Conservation (phyloP, 2,888 invertebrate genomes). For the Eilema depressum region DNA sequence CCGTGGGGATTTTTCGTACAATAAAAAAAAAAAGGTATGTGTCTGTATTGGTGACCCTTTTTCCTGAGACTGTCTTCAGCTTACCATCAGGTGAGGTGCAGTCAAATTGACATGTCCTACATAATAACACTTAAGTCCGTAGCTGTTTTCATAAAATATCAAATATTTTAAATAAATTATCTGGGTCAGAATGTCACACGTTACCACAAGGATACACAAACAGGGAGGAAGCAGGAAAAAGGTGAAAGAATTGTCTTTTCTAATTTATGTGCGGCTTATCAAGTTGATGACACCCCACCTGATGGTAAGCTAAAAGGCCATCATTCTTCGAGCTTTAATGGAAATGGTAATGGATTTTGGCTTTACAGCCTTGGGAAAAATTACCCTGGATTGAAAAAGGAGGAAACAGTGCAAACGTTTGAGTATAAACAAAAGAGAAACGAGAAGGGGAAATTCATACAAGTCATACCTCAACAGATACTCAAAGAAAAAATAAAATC, state of each 20-base stretch:
- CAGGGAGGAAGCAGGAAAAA: neutral
- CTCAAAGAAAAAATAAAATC: slow-evolving; percentile 48
- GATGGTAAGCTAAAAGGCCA: neutral
- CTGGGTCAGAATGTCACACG: neutral
- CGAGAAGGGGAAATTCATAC: slow-evolving; percentile 8
- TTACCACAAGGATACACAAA: neutral
- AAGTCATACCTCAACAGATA: slow-evolving; percentile 29
- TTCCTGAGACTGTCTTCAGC: too few relatives aligned
- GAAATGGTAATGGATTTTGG: neutral
- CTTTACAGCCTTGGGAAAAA: neutral
- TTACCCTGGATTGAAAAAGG: neutral
- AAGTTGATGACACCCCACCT: too few relatives aligned
- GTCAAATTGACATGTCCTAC: too few relatives aligned
- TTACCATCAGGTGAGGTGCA: too few relatives aligned
- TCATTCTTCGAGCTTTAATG: neutral
- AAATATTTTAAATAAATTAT: neutral
- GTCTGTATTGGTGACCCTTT: too few relatives aligned
- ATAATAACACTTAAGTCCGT: neutral
- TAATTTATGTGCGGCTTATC: neutral
- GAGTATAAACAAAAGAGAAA: neutral
- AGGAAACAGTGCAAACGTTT: too few relatives aligned
- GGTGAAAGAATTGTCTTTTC: neutral
- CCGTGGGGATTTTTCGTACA: too few relatives aligned
- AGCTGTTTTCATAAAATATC: neutral
- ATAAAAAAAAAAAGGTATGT: too few relatives aligned